A percentile compares a stretch with the other conserved stretches of the same genome.
phyloP scores from a whole-genome alignment of 2,797 vertebrate genomes.

The Fistularia tabacaria region DNA sequence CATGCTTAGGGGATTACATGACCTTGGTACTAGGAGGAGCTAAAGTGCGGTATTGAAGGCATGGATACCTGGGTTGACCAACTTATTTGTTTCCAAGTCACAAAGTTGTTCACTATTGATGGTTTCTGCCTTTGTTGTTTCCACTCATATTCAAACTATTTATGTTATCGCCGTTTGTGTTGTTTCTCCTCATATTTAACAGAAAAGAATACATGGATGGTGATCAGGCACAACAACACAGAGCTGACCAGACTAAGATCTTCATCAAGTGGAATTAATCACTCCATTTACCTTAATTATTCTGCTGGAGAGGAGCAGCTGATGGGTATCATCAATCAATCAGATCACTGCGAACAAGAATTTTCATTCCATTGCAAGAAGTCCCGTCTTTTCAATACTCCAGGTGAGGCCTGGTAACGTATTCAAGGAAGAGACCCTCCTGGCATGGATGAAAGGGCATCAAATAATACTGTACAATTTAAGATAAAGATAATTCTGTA shows the following conservation, averaged over 20 bases:
- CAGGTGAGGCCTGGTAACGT: constrained; percentile 66
- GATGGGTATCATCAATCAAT: constrained; percentile 77
- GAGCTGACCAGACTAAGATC: constrained; percentile 81
- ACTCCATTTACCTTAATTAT: constrained; percentile 82
- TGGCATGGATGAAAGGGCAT: no score
- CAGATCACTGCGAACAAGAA: constrained; percentile 91
- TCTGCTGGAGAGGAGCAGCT: constrained; percentile 81
- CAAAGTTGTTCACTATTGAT: no score
- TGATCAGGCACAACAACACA: constrained; percentile 90
- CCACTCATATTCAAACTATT: not conserved
- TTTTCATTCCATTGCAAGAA: constrained; percentile 85
- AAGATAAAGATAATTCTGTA: no score
- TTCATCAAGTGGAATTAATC: constrained; percentile 70
- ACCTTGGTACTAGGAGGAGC: no score
- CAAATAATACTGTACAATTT: no score
- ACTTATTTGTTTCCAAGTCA: no score
- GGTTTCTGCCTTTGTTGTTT: no score
- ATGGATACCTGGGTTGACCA: no score
- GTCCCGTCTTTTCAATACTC: constrained; percentile 88
- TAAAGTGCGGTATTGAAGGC: no score
- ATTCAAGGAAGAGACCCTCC: no score
- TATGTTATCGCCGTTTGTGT: no score
- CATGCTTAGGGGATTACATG: no score
- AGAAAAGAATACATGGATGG: constrained; percentile 86
- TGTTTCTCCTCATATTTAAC: not conserved